Conservation (phyloP, 2,888 invertebrate genomes). For the Diadegma fenestrale region DNA sequence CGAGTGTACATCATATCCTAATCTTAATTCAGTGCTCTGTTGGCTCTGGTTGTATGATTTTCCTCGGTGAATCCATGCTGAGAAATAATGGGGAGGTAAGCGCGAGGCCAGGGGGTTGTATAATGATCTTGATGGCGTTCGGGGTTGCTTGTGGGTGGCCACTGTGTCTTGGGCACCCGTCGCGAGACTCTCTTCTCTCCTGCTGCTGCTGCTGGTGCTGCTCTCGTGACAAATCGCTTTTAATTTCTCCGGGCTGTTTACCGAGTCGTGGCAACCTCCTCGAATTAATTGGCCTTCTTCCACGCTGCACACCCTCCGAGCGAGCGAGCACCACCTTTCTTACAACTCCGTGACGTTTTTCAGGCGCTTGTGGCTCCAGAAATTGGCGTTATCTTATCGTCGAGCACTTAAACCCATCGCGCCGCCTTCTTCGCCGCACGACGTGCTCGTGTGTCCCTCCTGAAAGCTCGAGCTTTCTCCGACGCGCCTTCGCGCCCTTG, state of each 20-base stretch:
- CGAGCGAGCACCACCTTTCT: neutral
- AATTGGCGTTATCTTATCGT: constrained; percentile 82
- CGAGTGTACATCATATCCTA: constrained; percentile 75
- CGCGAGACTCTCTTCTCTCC: constrained; percentile 66
- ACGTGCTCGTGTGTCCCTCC: constrained; percentile 3
- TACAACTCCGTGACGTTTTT: constrained; percentile 3
- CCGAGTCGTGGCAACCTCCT: constrained; percentile 76
- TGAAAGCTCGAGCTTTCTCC: constrained; percentile 33
- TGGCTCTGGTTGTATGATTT: constrained; percentile 46
- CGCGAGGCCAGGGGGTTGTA: constrained; percentile 2
- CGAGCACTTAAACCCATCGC: constrained; percentile 82
- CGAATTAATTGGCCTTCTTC: constrained; percentile 81
- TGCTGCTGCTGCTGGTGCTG: no score
- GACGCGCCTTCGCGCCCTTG: no score
- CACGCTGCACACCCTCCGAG: constrained; percentile 1
- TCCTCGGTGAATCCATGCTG: constrained; percentile 24
- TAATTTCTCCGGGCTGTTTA: constrained; percentile 84
- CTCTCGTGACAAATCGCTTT: constrained; percentile 84
- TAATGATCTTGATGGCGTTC: constrained; percentile 21
- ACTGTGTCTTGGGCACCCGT: constrained; percentile 59
- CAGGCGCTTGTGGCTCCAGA: neutral
- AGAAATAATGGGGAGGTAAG: constrained; percentile 45
- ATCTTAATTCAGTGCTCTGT: constrained; percentile 82
- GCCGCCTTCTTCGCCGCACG: constrained; percentile 38
- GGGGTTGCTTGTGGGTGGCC: constrained; percentile 45